Evolutionary conservation across 2,797 vertebrate genomes (phyloP).

Genomic region (Lithobates sylvaticus): DNA sequence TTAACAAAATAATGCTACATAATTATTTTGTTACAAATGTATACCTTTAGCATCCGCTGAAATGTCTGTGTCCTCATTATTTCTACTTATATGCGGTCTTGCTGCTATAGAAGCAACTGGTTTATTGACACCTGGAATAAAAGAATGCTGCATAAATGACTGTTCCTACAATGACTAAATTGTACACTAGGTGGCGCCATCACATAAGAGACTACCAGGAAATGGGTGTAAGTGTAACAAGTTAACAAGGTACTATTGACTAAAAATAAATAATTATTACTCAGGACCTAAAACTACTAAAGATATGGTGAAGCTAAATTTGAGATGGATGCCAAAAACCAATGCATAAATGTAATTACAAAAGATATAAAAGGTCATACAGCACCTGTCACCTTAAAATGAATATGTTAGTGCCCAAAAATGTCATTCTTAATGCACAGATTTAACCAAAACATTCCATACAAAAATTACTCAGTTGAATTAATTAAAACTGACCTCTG

Average conservation of each 20-base stretch:
- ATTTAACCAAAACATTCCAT: no score
- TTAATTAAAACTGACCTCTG: no score
- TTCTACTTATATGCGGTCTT: neutral
- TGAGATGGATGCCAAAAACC: no score
- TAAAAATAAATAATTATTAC: neutral
- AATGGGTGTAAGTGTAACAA: neutral
- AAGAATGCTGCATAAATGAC: neutral
- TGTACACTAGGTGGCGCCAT: neutral
- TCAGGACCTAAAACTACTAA: no score
- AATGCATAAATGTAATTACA: no score
- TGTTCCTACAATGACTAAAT: neutral
- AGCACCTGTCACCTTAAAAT: no score
- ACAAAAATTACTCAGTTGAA: no score
- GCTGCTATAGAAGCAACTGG: slow-evolving; percentile 19
- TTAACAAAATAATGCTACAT: neutral
- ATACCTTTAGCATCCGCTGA: slow-evolving; percentile 4
- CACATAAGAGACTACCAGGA: neutral
- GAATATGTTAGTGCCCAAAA: no score
- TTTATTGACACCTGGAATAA: neutral
- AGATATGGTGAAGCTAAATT: no score
- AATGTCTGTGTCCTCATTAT: neutral
- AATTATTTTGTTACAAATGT: neutral
- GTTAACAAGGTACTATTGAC: neutral
- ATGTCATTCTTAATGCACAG: no score
- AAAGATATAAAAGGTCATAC: no score